A percentile compares a stretch with the other conserved stretches of the same genome.
Evolutionary conservation across 2,113 vertebrate genomes (phyloP).

Genomic region (Macroglossus sobrinus): DNA sequence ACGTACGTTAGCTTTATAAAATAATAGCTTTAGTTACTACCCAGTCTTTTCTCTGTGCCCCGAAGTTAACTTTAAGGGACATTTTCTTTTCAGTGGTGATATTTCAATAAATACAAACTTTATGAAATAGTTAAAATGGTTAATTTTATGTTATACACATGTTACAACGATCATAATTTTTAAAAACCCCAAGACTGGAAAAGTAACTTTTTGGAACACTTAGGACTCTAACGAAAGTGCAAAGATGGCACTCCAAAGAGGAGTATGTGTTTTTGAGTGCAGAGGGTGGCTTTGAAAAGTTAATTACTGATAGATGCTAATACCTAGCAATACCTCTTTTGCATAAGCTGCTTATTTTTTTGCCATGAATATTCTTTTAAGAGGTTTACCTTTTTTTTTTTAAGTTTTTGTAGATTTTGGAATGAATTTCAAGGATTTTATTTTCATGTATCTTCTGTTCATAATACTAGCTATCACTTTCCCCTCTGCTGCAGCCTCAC

Average conservation of each 20-base stretch:
- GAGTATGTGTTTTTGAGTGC: background rate
- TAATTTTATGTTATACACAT: background rate
- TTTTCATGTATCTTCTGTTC: background rate
- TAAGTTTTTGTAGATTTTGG: background rate
- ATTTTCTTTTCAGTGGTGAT: conserved; percentile 5
- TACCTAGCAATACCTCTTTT: background rate
- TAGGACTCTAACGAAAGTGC: background rate
- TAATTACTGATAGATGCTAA: background rate
- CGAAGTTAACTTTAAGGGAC: background rate
- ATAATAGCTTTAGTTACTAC: background rate
- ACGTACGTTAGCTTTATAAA: background rate
- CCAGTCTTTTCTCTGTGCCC: background rate
- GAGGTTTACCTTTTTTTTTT: background rate
- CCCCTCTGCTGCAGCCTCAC: rapidly evolving
- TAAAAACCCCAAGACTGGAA: background rate
- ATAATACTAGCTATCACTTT: background rate
- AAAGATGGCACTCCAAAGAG: background rate
- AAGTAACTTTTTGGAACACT: background rate
- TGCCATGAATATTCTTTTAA: background rate
- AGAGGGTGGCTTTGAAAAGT: background rate
- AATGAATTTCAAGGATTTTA: background rate
- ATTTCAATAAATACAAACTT: background rate
- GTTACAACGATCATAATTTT: background rate
- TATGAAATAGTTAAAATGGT: background rate
- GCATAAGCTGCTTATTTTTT: background rate